These are phyloP conservation scores for Pseudochaenichthys georgianus DNA, from an alignment of 2,797 vertebrate species.

Conservation along the genomic window DNA sequence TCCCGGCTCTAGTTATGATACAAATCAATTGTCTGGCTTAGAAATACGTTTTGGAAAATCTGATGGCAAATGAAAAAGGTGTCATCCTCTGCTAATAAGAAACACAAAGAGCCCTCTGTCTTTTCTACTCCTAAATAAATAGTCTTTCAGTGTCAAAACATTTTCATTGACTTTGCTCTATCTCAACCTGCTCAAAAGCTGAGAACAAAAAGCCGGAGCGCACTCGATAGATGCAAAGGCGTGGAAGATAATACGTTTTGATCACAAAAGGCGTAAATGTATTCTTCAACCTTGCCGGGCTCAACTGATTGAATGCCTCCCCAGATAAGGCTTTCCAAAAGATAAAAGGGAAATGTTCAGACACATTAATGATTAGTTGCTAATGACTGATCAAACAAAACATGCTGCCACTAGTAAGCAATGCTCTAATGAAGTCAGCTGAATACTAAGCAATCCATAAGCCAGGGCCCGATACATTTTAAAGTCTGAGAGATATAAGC, in stretches of 20 bases:
- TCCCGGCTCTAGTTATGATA: too few species aligned
- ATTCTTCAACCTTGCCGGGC: conserved; percentile 36
- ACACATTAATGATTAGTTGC: conserved; percentile 67
- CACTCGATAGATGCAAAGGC: conserved; percentile 12
- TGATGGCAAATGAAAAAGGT: conserved; percentile 19
- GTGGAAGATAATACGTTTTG: conserved; percentile 51
- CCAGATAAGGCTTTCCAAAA: conserved; percentile 50
- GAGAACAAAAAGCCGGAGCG: not conserved
- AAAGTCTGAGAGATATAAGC: conserved; percentile 13
- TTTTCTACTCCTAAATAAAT: conserved; percentile 28
- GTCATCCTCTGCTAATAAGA: conserved; percentile 45
- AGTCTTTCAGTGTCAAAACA: conserved; percentile 41
- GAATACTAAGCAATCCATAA: conserved; percentile 62
- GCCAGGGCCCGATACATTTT: conserved; percentile 20
- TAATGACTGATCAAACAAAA: conserved; percentile 77
- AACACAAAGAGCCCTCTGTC: conserved; percentile 17
- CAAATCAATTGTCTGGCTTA: conserved; percentile 38
- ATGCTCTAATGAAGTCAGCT: conserved; percentile 60
- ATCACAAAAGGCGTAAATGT: conserved; percentile 44
- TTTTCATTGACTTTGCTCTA: conserved; percentile 46
- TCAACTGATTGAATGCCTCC: conserved; percentile 46
- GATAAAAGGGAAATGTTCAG: conserved; percentile 71
- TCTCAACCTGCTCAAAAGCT: conserved; percentile 39
- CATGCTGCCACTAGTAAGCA: conserved; percentile 46
- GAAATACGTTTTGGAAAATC: conserved; percentile 34